Evolutionary conservation across 2,888 invertebrate species (phyloP), one percentile per base, ranked within the genome.

Genomic region (Pseudeuparius sepicola): DNA sequence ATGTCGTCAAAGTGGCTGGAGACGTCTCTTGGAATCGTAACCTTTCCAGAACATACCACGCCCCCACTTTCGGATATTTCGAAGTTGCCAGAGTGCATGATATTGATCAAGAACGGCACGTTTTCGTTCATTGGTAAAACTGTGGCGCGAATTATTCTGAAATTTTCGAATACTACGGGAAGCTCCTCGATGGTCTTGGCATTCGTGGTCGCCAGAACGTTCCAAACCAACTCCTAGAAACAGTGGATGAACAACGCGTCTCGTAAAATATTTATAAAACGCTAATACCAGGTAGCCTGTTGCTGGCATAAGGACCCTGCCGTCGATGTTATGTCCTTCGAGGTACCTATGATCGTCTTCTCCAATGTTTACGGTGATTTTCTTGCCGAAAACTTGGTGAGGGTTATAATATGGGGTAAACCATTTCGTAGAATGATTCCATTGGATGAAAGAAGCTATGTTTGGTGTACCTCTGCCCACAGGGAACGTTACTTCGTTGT

Each of bases 381-480:
- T 69, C 59, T 90, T 89, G 0, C 86, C 89, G 30, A 66, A 65
- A 60, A 85, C 67, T 52, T 73, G 87, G 6, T 41, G 34, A 4
- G 75, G 72, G 43, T 70, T 71, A 55, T 75, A 82, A 29, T 73
- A 71, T 1, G 78, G 76, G 2, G n/a, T n/a, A n/a, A n/a, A n/a
- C 39, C 82, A 84, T 43, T 80, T 76, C 37, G 77, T 75, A 15
- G 72, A 71, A 51, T 92, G 90, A 49, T 92, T 86, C 90, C 92
- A 92, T 41, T 73, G 73, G n/a, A 93, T 71, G 2, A 83, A 62
- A 9, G 85, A 40, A 10, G 31, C 36, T 12, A 40, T 40, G 24
- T 29, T 40, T 3, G 11, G 12, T 2, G 92, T 92, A 1, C 81
- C n/a, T n/a, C n/a, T 71, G 20, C 7, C 6, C 0, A 85, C 78